Conservation (phyloP, 2,113 vertebrate species). For the Parus major region DNA sequence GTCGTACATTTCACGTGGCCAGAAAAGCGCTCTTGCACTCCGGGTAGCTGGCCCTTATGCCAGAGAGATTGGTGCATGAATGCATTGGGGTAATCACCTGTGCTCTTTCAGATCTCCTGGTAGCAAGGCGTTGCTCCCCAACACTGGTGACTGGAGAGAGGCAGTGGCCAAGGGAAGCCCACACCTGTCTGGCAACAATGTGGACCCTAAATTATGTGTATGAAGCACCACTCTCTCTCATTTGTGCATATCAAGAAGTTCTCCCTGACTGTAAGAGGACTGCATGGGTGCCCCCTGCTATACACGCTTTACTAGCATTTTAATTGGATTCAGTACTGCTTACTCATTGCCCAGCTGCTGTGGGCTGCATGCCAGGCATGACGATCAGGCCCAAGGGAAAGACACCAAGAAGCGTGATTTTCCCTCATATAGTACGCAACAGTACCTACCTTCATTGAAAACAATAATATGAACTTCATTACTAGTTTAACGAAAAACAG, state of each 20-base stretch:
- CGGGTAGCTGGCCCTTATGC: not conserved
- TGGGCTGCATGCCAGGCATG: not conserved
- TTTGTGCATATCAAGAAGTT: not conserved
- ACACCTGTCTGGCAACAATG: not conserved
- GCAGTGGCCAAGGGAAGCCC: not conserved
- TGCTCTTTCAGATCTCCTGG: not conserved
- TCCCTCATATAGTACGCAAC: conserved; percentile 29
- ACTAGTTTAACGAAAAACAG: not conserved
- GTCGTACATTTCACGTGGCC: not conserved
- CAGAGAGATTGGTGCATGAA: not conserved
- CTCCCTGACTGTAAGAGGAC: not conserved
- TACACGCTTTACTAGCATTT: not conserved
- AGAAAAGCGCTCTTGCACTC: not conserved
- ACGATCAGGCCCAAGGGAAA: conserved; percentile 6
- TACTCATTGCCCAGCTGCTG: conserved; percentile 55
- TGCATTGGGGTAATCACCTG: not conserved
- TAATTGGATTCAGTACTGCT: conserved; percentile 58
- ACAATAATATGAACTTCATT: not conserved
- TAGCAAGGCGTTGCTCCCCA: not conserved
- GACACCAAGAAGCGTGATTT: not conserved
- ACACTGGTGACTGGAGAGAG: not conserved
- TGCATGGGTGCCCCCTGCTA: not conserved
- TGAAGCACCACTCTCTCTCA: not conserved
- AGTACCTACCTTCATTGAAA: not conserved
- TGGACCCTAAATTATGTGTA: not conserved